Evolutionary conservation across 2,888 invertebrate species (phyloP), one percentile per base, ranked within the genome.

Genomic region (Netelia melanura): DNA sequence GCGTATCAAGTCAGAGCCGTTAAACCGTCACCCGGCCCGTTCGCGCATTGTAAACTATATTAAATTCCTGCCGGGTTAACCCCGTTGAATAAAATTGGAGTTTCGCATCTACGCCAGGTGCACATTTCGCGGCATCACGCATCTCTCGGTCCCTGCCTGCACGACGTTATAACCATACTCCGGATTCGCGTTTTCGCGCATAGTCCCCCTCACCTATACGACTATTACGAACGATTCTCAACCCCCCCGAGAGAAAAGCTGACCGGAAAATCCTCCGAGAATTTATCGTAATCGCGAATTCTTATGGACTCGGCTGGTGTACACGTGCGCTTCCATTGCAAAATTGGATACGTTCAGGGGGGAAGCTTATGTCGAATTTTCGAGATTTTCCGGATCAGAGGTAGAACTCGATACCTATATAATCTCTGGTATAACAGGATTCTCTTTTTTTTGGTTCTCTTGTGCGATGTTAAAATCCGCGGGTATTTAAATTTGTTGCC

Each of bases 41-140:
- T 88, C 84, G 84, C 86, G 79, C 87, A 86, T 88, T 84, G 86
- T 86, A 86, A 88, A 86, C 88, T 87, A 87, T 88, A 88, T 88
- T 88, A 87, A 88, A 89, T 89, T 89, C 87, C 87, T 82, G 74
- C 64, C 43, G 76, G 67, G 65, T 77, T 77, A 80, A 79, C 86
- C n/a, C 82, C 87, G 87, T 87, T 80, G 84, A 87, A 87, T 87
- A 86, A 87, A 87, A 87, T 81, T 76, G 80, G 68, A 77, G 65
- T 54, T 78, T 81, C 65, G 44, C 74, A 56, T 62, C 54, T 61
- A 70, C 78, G 62, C 48, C 70, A 62, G 70, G 78, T 70, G 79
- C 79, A 72, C 58, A 58, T n/a, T 21, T 21, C 21, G 17, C 21
- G 9, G 58, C 58, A 17, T 17, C 58, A 17, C 58, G n/a, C 17